Base-by-base conservation (phyloP, 2,113 vertebrate species). In the Sinocyclocheilus maitianheensis region DNA sequence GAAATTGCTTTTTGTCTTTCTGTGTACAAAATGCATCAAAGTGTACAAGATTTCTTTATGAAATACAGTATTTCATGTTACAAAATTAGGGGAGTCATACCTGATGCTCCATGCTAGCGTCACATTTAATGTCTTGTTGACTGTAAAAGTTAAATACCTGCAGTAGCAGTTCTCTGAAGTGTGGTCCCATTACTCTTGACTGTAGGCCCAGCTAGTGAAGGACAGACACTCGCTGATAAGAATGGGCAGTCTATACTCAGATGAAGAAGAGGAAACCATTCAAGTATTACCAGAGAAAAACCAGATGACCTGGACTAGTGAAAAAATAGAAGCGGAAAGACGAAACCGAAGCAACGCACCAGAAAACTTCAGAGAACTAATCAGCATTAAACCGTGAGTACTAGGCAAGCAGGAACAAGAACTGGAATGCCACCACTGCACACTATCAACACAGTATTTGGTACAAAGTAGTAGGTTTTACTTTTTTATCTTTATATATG, bases 261-360 rank as follows among this genome's bases (percentile, higher is more conserved):
- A 99, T 2, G 98, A 99, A 87, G 95, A 96, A 14, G 98, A 99
- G 87, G 97, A 98, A 16, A 94, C 96, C 74, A 86, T 93, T 18
- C 96, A 97, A 63, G 40, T 94, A 13, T 93, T 96, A 78, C 90
- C 95, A 10, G 96, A 97, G 83, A 99, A 96, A 88, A 96, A 97
- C 86, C 97, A 99, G 89, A 99, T 98, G 98, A 99, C 98, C 0
- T 99, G 98, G 98, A 99, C 97, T 1, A 96, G 94, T 88, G 97
- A 99, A 87, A 99, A 96, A 85, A 93, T 94, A 43, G 95, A 96
- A 0, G 94, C 95, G 0, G 97, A 99, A 90, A 95, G 94, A 89
- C 92, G 94, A 87, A 96, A 94, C 91, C 92, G 92, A 55, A 95
- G 92, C 90, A 96, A 95, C 0, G 93, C 94, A 6, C 95, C 96